Conservation (phyloP, 2,113 vertebrate genomes). For the Semicossyphus pulcher region DNA sequence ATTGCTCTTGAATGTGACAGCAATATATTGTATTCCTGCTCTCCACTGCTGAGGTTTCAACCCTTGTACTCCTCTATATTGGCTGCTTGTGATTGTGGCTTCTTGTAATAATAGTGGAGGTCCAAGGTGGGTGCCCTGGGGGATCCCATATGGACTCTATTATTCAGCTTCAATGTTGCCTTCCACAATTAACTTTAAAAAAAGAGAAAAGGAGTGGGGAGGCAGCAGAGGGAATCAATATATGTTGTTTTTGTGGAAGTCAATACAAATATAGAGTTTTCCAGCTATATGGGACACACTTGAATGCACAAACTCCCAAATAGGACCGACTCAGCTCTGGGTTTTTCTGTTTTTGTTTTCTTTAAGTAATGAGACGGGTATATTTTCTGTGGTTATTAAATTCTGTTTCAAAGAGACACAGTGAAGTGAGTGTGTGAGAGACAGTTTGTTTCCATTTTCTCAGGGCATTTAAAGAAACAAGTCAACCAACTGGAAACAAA, state of each 20-base stretch:
- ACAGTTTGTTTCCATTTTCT: background rate
- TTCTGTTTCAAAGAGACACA: background rate
- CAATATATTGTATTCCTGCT: background rate
- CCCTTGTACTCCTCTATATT: background rate
- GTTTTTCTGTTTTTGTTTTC: background rate
- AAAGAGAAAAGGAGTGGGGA: background rate
- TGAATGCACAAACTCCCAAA: background rate
- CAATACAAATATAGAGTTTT: constrained; percentile 12
- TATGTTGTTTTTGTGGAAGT: background rate
- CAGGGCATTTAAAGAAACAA: background rate
- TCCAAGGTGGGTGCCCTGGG: background rate
- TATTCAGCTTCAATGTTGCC: background rate
- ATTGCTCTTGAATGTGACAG: background rate
- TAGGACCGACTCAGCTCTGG: background rate
- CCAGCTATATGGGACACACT: background rate
- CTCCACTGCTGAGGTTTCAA: background rate
- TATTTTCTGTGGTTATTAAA: background rate
- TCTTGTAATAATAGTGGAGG: constrained; percentile 8
- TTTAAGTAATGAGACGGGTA: background rate
- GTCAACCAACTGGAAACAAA: too few species aligned
- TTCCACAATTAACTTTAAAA: constrained; percentile 19
- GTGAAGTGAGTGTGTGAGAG: too few species aligned
- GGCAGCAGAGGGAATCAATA: background rate
- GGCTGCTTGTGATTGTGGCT: constrained; percentile 4
- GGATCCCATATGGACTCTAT: background rate